Percentiles rank a stretch among this genome's conserved stretches.
These are phyloP conservation scores for Tetraneura akinire DNA, from an alignment of 1,140 invertebrate species.

Conservation along the genomic window DNA sequence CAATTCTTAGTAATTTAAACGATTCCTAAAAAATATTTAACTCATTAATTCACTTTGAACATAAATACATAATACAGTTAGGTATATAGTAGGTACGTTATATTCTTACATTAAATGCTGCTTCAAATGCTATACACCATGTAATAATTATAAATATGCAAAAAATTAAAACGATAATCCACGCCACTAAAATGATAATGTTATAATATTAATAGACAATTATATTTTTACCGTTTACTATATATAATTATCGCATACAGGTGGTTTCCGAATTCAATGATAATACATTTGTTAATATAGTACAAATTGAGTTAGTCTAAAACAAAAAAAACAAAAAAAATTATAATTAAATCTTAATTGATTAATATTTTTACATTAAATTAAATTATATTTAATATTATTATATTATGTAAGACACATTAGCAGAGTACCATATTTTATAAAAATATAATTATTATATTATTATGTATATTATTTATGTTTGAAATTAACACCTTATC, in stretches of 20 bases:
- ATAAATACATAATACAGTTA: neutral
- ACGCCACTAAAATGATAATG: neutral
- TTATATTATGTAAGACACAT: too few species aligned
- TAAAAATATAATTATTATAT: too few species aligned
- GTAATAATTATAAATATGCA: neutral
- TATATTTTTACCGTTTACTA: neutral
- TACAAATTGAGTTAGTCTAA: neutral
- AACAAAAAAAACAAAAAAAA: neutral
- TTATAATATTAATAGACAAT: too few species aligned
- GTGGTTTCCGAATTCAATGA: neutral
- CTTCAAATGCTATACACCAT: neutral
- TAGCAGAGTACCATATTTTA: too few species aligned
- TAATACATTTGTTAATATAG: neutral
- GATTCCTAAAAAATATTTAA: neutral
- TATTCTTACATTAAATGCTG: neutral
- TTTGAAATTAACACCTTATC: too few species aligned
- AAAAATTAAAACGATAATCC: neutral
- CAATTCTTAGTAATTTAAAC: neutral
- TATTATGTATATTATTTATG: too few species aligned
- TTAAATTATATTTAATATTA: too few species aligned
- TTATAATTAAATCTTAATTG: too few species aligned
- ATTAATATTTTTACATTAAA: too few species aligned
- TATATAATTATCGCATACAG: neutral
- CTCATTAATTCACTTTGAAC: neutral
- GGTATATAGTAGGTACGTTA: neutral